Evolutionary conservation across 1,140 invertebrate species (phyloP).

Genomic region (Atta texana): DNA sequence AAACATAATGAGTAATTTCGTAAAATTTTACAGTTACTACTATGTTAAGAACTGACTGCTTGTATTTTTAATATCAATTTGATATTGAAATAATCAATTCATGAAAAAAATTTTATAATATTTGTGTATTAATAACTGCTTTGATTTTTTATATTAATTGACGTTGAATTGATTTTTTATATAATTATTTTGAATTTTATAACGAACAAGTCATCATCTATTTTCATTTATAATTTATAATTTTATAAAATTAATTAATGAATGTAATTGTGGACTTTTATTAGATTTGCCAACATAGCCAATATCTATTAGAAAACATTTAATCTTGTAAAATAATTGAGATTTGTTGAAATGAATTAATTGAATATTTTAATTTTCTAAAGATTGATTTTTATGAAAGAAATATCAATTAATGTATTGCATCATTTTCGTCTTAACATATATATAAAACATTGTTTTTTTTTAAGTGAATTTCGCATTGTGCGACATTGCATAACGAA

Average conservation of each 20-base stretch:
- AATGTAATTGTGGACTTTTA: constrained; percentile 4
- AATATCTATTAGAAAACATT: not conserved
- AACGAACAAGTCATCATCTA: not conserved
- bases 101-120: too few relatives aligned
- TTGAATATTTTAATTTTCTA: not conserved
- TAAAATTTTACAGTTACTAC: not conserved
- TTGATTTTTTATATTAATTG: too few relatives aligned
- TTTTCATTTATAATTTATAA: not conserved
- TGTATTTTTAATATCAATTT: not conserved
- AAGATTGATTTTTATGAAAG: not conserved
- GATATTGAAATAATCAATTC: not conserved
- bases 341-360: not conserved
- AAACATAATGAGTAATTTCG: not conserved
- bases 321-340: not conserved
- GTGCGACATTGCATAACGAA: constrained; percentile 5
- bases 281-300: not conserved
- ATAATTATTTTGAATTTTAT: constrained; percentile 5
- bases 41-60: not conserved
- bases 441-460: not conserved
- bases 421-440: not conserved
- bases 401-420: not conserved
- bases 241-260: not conserved
- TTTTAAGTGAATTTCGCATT: not conserved
- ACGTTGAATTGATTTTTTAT: not conserved
- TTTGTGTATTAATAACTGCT: too few relatives aligned